Percentiles rank a stretch among this genome's conserved stretches.
Conservation (phyloP, 2,888 invertebrate genomes). For the Spisula subtruncata region DNA sequence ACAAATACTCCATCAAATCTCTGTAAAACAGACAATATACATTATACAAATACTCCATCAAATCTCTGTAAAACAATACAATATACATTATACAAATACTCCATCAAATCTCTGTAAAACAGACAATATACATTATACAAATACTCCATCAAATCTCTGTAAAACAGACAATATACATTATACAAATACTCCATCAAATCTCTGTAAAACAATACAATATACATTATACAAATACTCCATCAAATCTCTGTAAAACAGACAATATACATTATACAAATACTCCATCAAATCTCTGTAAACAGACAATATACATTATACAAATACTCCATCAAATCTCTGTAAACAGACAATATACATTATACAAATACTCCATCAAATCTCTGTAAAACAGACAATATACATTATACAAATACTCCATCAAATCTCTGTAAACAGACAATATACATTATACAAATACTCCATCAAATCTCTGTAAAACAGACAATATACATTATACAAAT, state of each 20-base stretch:
- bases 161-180: conserved; percentile 48
- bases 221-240: no score
- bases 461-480: conserved; percentile 92
- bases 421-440: conserved; percentile 90
- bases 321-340: conserved; percentile 96
- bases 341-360: conserved; percentile 46
- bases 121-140: neutral
- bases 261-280: no score
- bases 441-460: no score
- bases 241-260: conserved; percentile 91
- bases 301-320: neutral
- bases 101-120: conserved; percentile 94
- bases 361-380: conserved; percentile 97
- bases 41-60: no score
- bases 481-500: no score
- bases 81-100: no score
- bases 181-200: conserved; percentile 98
- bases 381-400: conserved; percentile 86
- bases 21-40: conserved; percentile 86
- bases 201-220: conserved; percentile 86
- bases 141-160: conserved; percentile 96
- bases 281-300: conserved; percentile 94
- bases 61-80: conserved; percentile 90
- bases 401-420: no score
- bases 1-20: conserved; percentile 97